Evolutionary conservation across 2,113 vertebrate genomes (phyloP).

Genomic region (Dissostichus mawsoni): DNA sequence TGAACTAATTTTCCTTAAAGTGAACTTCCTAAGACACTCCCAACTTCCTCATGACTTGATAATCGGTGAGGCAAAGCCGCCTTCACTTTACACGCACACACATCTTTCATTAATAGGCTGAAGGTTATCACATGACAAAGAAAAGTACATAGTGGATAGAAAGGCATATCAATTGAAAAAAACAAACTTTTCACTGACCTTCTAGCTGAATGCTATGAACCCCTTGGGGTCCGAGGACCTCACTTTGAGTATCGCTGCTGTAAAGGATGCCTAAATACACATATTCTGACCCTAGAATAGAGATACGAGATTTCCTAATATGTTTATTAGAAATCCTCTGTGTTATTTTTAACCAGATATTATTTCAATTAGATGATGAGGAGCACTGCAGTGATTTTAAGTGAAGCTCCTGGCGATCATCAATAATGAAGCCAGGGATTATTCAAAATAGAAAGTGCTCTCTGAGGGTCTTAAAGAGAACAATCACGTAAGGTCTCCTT

Average conservation of each 20-base stretch:
- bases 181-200: too few species aligned
- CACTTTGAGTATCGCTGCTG: neutral
- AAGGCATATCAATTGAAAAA: too few species aligned
- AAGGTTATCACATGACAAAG: neutral
- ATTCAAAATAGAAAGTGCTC: slow-evolving; percentile 5
- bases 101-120: neutral
- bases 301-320: neutral
- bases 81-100: neutral
- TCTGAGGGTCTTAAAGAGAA: slow-evolving; percentile 8
- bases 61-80: neutral
- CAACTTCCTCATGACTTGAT: neutral
- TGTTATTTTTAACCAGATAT: neutral
- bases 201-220: too few species aligned
- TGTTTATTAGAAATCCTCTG: neutral
- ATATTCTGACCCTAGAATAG: neutral
- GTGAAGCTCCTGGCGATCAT: slow-evolving; percentile 7
- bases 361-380: neutral
- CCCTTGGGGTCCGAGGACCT: too few species aligned
- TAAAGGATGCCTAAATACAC: neutral
- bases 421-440: slow-evolving; percentile 29
- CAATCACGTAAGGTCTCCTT: neutral
- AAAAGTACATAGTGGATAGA: too few species aligned
- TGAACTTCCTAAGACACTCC: too few species aligned
- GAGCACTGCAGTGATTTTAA: neutral
- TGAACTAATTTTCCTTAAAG: too few species aligned